Conservation (phyloP, 2,888 invertebrate genomes). For the Xestia ashworthii region DNA sequence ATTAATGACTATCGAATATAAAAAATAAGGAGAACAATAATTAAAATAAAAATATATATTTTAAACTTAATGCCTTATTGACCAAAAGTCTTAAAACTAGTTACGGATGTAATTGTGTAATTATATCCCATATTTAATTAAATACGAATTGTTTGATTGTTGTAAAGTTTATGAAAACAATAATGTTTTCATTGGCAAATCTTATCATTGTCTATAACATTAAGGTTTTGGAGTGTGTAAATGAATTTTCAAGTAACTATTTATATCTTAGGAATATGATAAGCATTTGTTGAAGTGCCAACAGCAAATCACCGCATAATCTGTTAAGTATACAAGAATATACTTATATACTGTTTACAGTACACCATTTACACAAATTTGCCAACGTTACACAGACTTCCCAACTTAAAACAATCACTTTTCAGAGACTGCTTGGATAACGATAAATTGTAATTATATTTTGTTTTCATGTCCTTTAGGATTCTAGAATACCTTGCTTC, state of each 20-base stretch:
- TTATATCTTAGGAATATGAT: conserved; percentile 74
- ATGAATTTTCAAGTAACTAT: conserved; percentile 75
- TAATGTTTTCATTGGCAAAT: conserved; percentile 83
- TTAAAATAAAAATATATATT: conserved; percentile 89
- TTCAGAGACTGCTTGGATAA: conserved; percentile 53
- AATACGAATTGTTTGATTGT: conserved; percentile 88
- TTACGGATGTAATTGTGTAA: conserved; percentile 85
- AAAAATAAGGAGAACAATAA: conserved; percentile 90
- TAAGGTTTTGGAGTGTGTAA: conserved; percentile 75
- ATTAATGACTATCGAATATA: conserved; percentile 83
- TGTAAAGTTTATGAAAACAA: conserved; percentile 87
- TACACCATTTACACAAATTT: conserved; percentile 53
- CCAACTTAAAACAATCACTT: conserved; percentile 29
- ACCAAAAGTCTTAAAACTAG: conserved; percentile 91
- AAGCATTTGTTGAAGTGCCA: conserved; percentile 72
- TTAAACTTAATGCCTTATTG: conserved; percentile 91
- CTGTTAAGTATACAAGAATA: conserved; percentile 46
- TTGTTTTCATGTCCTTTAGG: conserved; percentile 19
- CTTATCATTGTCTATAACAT: conserved; percentile 84
- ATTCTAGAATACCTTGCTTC: conserved; percentile 43
- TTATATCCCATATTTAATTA: conserved; percentile 83
- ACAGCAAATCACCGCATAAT: conserved; percentile 62
- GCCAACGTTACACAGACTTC: conserved; percentile 38
- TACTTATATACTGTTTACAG: conserved; percentile 43
- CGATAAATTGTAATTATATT: conserved; percentile 28